Evolutionary conservation across 2,888 invertebrate species (phyloP), one percentile per base, ranked within the genome.

Genomic region (Prosopocoilus inquinatus): DNA sequence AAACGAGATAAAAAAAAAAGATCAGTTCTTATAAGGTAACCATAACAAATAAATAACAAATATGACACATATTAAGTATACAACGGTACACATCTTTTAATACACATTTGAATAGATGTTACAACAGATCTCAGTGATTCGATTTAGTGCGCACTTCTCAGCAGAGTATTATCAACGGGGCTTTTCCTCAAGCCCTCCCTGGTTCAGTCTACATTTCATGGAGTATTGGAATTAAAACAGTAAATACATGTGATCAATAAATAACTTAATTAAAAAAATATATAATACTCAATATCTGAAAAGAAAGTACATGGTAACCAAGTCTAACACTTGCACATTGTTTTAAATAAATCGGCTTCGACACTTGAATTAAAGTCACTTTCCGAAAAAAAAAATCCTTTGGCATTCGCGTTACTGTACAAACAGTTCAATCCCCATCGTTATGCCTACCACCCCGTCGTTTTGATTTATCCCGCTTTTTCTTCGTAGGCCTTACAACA

Each of bases 401-500:
- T 41, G 41, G 41, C 41, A 41, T 41, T 41, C 15, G 20, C 20
- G 20, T 28, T 28, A 28, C 20, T 28, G 20, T 28, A 28, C 20
- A 28, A 7, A 28, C 20, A 41, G 16, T 16, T 41, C 15, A 41
- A 15, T 41, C 15, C 41, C 41, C 41, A 9, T 41, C 41, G 41
- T 41, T 41, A 41, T 41, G 13, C 15, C 12, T 41, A 16, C 16
- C 1, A 13, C 41, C 16, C 13, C 9, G 41, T 15, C 41, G 41
- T 41, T 15, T 41, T 9, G 13, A 15, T 11, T 41, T 41, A 16
- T 41, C 41, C 41, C 41, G 41, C 63, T 81, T 82, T 65, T 79
- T 78, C 70, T 80, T 82, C 60, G 80, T 79, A 36, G 86, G 84
- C 69, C 79, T 81, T 59, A 92, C 83, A 74, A 89, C 87, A 78